These are phyloP conservation scores for Equus quagga DNA, from an alignment of 2,113 vertebrate species.

Conservation along the genomic window DNA sequence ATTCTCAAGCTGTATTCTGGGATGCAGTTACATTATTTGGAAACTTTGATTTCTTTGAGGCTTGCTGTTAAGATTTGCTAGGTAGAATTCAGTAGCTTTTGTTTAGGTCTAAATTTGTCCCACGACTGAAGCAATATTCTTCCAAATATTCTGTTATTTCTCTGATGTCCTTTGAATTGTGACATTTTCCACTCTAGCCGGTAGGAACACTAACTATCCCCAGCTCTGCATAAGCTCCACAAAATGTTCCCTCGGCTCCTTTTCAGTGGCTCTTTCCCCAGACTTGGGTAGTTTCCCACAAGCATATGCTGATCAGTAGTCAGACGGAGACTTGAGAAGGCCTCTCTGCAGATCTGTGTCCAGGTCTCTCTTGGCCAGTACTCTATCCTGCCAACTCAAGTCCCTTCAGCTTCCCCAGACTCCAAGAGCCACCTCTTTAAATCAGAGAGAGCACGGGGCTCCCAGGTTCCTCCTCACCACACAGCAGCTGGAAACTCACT, in stretches of 20 bases:
- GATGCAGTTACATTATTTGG: background rate
- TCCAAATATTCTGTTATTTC: background rate
- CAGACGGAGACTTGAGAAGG: background rate
- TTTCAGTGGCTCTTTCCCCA: background rate
- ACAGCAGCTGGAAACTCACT: background rate
- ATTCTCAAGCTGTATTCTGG: background rate
- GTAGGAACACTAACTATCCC: background rate
- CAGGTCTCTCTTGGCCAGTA: background rate
- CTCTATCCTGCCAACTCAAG: background rate
- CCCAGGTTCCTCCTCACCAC: background rate
- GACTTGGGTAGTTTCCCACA: background rate
- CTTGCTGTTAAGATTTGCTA: background rate
- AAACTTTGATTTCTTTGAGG: background rate
- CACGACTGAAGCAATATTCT: background rate
- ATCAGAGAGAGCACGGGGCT: background rate
- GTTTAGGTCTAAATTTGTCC: background rate
- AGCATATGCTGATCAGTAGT: background rate
- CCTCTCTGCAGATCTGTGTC: background rate
- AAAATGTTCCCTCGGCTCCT: background rate
- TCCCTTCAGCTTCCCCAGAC: background rate
- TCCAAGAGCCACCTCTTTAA: background rate
- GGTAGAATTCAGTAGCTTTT: background rate
- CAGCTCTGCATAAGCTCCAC: background rate
- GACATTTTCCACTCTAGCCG: background rate
- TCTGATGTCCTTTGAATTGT: background rate